Evolutionary conservation across 1,140 invertebrate species (phyloP).

Genomic region (Drusus annulatus): DNA sequence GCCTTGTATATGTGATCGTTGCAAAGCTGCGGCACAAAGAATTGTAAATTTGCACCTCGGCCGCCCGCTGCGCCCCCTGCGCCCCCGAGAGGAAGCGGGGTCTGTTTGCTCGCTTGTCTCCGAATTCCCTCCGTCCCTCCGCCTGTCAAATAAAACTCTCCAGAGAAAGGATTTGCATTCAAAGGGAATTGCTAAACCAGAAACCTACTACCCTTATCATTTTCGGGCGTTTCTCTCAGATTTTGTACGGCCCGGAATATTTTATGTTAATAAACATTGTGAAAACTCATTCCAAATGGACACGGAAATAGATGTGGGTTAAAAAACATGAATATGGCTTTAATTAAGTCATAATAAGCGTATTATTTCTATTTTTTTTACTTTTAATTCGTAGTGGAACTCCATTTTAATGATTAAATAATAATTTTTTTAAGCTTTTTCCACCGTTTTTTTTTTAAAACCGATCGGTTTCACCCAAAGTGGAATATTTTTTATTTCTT

Average conservation of each 20-base stretch:
- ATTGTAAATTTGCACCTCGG: slow-evolving; percentile 21
- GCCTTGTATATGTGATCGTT: no score
- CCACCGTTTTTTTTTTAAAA: no score
- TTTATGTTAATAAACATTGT: neutral
- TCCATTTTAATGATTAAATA: no score
- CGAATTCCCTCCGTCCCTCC: neutral
- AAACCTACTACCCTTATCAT: slow-evolving; percentile 21
- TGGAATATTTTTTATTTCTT: no score
- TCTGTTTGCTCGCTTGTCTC: slow-evolving; percentile 33
- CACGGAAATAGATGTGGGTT: neutral
- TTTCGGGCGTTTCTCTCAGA: slow-evolving; percentile 9
- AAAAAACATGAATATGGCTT: neutral
- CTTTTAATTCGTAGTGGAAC: no score
- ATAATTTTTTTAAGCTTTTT: no score
- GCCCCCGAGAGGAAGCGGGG: slow-evolving; percentile 6
- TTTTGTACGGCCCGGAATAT: neutral
- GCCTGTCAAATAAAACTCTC: slow-evolving; percentile 31
- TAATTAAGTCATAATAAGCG: no score
- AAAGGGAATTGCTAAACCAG: slow-evolving; percentile 27
- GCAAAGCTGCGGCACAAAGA: slow-evolving; percentile 17
- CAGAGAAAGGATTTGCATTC: slow-evolving; percentile 41
- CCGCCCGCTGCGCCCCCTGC: no score
- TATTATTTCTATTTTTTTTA: no score
- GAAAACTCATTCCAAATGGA: neutral
- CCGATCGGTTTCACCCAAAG: no score